Evolutionary conservation across 2,888 invertebrate genomes (phyloP), one percentile per base, ranked within the genome.

Genomic region (Lasius fuliginosus): DNA sequence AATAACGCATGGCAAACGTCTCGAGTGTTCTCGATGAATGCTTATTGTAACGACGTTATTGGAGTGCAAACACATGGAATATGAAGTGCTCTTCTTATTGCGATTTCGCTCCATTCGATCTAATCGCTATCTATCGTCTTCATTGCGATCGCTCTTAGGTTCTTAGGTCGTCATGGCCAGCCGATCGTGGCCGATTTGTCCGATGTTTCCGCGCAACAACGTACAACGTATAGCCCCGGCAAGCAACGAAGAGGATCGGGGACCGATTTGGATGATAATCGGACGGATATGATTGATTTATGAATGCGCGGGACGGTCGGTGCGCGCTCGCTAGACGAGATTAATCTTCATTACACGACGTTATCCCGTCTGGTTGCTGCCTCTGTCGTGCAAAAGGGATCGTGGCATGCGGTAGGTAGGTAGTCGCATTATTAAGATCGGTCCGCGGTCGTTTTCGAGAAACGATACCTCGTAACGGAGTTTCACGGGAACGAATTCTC

Each of bases 271-370:
- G 93, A 94, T 93, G 93, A 93, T 93, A 92, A 94, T 94, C 92
- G 90, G 90, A 92, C 87, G 90, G 88, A 89, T 85, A 87, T 88
- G 92, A 93, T 93, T 94, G 93, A 94, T 94, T 94, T 93, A 93
- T 91, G 92, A 89, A 91, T 90, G 86, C 90, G 84, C 90, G 84
- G 87, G 76, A 85, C 82, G 87, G 84, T 62, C 85, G 88, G 69
- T 84, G 87, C 33, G 42, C 68, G 49, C 68, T 49, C 85, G 79
- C 89, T 89, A 86, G 86, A 87, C 89, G 86, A 92, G 90, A 94
- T 94, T 93, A 94, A 94, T 94, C 93, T 93, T 93, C 92, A 93
- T 94, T 94, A 93, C 90, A 87, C 85, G 91, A 93, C 90, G 92
- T 93, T 92, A 92, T 92, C 85, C 87, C 87, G 86, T 87, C 86